Base-by-base conservation (phyloP, 2,797 vertebrate genomes). In the Ambastaia sidthimunki region DNA sequence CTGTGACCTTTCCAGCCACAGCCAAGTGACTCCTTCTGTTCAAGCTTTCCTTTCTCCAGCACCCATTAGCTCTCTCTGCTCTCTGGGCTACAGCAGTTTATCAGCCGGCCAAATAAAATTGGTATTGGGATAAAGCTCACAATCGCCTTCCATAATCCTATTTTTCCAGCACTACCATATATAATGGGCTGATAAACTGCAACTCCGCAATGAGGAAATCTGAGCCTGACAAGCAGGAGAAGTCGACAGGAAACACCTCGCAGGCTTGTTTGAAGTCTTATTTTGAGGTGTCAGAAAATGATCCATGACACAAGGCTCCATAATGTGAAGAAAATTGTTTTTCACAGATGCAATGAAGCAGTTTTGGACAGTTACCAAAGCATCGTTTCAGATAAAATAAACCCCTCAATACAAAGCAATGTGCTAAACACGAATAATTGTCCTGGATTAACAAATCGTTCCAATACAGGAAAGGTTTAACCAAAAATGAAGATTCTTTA, bases 271-370 rank as follows among this genome's bases (percentile, higher is more conserved):
- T 85, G 78, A 83, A 83, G 81, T 81, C 77, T 84, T 82, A 84
- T 74, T 82, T 73, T 44, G 59, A 79, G 85, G 76, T 84, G 85
- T 86, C 82, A 74, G 77, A 86, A 84, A 84, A 82, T 86, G 85
- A 84, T 84, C 80, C 85, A 86, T 75, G 74, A 86, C 85, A 76
- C 9, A 3, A 74, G 68, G 80, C 76, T 82, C 54, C 15, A 55
- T 83, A 83, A 85, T 85, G 80, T 82, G 84, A 84, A 82, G 78
- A 82, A 84, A 82, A 83, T 85, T 76, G 79, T 83, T 83, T 85
- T 83, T 82, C 80, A 80, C 82, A 83, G 80, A 82, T 77, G 72
- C 74, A 78, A 60, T 70, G 60, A 54, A 77, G 70, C 62, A 71
- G 23, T 78, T 84, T 72, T 80, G 70, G 84, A 78, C 50, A 65